Conservation (phyloP, 30 jellyfish, hydroid and myxozoan species). For the Haliclystus octoradiatus region DNA sequence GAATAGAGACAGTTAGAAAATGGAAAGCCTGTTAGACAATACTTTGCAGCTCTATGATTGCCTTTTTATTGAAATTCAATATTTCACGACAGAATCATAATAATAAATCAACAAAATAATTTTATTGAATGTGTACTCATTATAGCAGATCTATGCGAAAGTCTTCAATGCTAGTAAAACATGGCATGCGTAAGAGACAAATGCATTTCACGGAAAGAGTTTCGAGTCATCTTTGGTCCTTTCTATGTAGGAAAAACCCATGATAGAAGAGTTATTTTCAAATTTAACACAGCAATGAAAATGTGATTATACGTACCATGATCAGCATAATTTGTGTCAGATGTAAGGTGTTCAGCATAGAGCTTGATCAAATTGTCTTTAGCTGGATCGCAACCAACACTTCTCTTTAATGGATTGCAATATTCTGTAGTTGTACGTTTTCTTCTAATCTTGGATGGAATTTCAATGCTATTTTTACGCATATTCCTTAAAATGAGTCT, state of each 20-base stretch:
- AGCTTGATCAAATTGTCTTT: conserved; percentile 17
- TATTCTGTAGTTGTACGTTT: background rate
- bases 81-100: no score
- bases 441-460: background rate
- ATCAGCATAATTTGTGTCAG: conserved; percentile 53
- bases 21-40: no score
- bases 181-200: background rate
- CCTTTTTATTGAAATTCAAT: no score
- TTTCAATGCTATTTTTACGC: background rate
- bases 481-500: background rate
- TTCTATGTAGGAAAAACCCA: background rate
- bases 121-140: no score
- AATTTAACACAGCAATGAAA: background rate
- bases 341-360: conserved; percentile 53
- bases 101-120: no score
- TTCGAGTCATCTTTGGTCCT: background rate
- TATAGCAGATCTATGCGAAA: no score
- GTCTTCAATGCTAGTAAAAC: no score
- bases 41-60: no score
- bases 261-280: background rate
- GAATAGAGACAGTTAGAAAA: no score
- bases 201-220: background rate
- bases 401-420: background rate
- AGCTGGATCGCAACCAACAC: background rate
- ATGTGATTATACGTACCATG: conserved; percentile 20